phyloP scores from a whole-genome alignment of 2,113 vertebrate species.

The Dicaeum eximium region DNA sequence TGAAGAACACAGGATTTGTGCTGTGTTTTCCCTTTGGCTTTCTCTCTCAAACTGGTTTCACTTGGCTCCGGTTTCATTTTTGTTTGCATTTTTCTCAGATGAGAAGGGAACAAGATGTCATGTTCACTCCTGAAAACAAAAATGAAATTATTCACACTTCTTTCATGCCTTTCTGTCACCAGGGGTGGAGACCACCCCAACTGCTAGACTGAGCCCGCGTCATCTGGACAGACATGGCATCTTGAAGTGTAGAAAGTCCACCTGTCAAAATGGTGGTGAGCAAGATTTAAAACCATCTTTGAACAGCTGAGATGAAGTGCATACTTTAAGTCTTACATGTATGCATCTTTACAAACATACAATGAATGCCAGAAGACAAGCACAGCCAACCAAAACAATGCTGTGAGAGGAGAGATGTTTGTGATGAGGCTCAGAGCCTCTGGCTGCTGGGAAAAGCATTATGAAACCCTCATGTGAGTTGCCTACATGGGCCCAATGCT shows the following conservation, averaged over 20 bases:
- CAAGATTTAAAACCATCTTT: not conserved
- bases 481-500: not conserved
- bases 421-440: not conserved
- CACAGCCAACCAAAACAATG: not conserved
- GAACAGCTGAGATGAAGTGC: not conserved
- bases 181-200: not conserved
- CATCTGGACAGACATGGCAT: not conserved
- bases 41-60: slow-evolving; percentile 20
- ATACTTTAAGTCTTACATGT: not conserved
- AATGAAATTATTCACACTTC: slow-evolving; percentile 32
- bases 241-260: not conserved
- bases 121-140: slow-evolving; percentile 15
- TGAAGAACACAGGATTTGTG: slow-evolving; percentile 5
- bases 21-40: slow-evolving; percentile 23
- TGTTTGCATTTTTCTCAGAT: slow-evolving; percentile 54
- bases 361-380: not conserved
- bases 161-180: not conserved
- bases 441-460: not conserved
- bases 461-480: not conserved
- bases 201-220: not conserved
- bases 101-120: slow-evolving; percentile 47
- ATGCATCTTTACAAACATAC: not conserved
- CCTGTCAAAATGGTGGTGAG: not conserved
- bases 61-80: slow-evolving; percentile 50
- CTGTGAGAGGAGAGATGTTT: not conserved